phyloP scores from a whole-genome alignment of 1,140 invertebrate genomes.

The Drosophila pallidifrons region DNA sequence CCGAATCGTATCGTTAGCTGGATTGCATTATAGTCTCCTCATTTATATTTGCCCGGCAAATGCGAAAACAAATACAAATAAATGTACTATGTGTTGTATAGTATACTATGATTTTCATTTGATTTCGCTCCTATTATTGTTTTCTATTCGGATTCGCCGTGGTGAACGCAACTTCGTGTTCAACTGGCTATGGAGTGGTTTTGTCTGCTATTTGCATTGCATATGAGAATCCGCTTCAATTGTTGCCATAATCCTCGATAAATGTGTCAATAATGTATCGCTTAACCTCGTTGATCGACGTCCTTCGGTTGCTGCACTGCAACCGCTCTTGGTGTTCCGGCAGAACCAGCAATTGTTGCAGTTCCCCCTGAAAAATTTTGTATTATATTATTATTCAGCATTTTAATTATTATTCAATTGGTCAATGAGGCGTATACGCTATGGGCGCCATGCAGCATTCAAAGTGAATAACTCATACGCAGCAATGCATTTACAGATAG shows the following conservation, averaged over 20 bases:
- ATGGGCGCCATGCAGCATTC: slow-evolving; percentile 46
- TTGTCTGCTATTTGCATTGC: slow-evolving; percentile 25
- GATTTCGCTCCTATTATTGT: slow-evolving; percentile 46
- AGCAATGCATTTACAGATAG: slow-evolving; percentile 38
- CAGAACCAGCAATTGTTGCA: slow-evolving; percentile 78
- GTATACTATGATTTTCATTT: slow-evolving; percentile 42
- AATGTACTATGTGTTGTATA: background rate
- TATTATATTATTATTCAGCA: slow-evolving; percentile 19
- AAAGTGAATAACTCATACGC: slow-evolving; percentile 36
- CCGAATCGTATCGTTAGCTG: background rate
- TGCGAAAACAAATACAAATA: slow-evolving; percentile 12
- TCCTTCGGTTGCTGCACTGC: slow-evolving; percentile 79
- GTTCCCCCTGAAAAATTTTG: slow-evolving; percentile 64
- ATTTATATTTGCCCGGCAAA: slow-evolving; percentile 36
- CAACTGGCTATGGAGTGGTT: slow-evolving; percentile 5
- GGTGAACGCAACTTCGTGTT: background rate
- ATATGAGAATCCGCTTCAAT: slow-evolving; percentile 51
- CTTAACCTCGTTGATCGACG: slow-evolving; percentile 84
- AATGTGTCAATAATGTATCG: slow-evolving; percentile 84
- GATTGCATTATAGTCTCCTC: slow-evolving; percentile 31
- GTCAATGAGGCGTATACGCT: slow-evolving; percentile 54
- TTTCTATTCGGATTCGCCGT: slow-evolving; percentile 33
- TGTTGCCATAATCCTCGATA: slow-evolving; percentile 79
- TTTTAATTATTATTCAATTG: slow-evolving; percentile 53
- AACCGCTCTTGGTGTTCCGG: slow-evolving; percentile 79